Conservation (phyloP, 2,797 vertebrate genomes). For the Scyliorhinus canicula region DNA sequence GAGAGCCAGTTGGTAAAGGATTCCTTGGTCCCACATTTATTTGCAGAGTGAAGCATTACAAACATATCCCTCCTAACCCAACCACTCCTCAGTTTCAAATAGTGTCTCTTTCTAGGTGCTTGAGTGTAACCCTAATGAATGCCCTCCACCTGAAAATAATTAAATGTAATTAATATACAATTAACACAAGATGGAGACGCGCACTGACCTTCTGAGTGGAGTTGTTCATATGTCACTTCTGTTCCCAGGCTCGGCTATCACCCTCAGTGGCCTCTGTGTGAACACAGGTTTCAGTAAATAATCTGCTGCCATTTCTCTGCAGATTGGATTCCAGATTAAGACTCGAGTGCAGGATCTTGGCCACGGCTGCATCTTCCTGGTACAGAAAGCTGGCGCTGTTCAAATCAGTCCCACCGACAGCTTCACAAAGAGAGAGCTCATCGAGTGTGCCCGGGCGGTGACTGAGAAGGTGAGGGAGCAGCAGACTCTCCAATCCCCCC, state of each 20-base stretch:
- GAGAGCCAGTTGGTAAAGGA: no score
- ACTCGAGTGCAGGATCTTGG: conserved; percentile 89
- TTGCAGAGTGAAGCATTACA: neutral
- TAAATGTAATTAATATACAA: neutral
- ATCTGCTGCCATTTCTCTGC: conserved; percentile 41
- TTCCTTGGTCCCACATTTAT: neutral
- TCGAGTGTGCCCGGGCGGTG: conserved; percentile 86
- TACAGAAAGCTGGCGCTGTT: conserved; percentile 94
- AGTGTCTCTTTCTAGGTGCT: neutral
- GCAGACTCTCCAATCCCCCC: no score
- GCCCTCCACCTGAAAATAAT: neutral
- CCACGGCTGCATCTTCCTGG: conserved; percentile 92
- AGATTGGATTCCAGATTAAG: conserved; percentile 92
- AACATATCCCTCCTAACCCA: neutral
- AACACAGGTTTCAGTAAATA: neutral
- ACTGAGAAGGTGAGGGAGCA: conserved; percentile 79
- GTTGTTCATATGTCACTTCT: neutral
- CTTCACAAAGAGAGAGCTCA: conserved; percentile 90
- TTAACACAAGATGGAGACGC: neutral
- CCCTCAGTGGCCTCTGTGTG: neutral
- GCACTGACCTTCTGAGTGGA: neutral
- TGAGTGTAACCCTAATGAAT: neutral
- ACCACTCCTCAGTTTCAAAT: neutral
- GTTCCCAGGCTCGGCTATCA: neutral
- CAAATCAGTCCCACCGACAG: conserved; percentile 87